A percentile compares a stretch with the other conserved stretches of the same genome.
Evolutionary conservation across 1,140 invertebrate species (phyloP).

Genomic region (Trissolcus basalis): DNA sequence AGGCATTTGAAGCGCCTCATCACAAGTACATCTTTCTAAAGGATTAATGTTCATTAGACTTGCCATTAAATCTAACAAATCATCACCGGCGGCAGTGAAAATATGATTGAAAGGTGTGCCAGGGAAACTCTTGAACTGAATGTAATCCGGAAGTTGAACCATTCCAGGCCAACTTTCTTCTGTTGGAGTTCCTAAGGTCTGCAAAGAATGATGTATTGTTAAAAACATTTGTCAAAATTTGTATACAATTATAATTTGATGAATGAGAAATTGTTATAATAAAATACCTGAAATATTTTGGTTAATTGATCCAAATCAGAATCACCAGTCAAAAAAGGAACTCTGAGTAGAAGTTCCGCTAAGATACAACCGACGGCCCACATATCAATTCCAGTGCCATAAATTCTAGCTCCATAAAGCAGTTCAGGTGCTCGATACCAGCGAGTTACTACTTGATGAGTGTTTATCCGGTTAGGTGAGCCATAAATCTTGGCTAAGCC

Average conservation of each 20-base stretch:
- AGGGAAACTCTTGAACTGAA: slow-evolving; percentile 92
- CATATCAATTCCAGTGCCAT: slow-evolving; percentile 97
- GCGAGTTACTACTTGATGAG: slow-evolving; percentile 98
- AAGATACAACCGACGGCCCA: slow-evolving; percentile 99
- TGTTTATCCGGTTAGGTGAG: slow-evolving; percentile 96
- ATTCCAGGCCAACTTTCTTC: slow-evolving; percentile 95
- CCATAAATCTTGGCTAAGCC: slow-evolving; percentile 98
- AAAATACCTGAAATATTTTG: slow-evolving; percentile 89
- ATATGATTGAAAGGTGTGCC: slow-evolving; percentile 91
- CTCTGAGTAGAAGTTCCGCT: slow-evolving; percentile 93
- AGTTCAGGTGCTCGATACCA: slow-evolving; percentile 97
- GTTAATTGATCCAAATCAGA: slow-evolving; percentile 97
- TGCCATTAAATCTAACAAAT: slow-evolving; percentile 91
- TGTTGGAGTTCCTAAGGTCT: slow-evolving; percentile 89
- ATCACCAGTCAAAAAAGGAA: slow-evolving; percentile 96
- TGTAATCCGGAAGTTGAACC: slow-evolving; percentile 91
- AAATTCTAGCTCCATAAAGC: slow-evolving; percentile 95
- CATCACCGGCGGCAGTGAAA: slow-evolving; percentile 96
- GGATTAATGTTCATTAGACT: slow-evolving; percentile 91
- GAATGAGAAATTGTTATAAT: too few species aligned
- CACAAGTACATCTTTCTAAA: slow-evolving; percentile 87
- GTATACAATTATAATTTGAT: too few species aligned
- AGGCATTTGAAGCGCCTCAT: slow-evolving; percentile 87
- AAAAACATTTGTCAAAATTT: too few species aligned
- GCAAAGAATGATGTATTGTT: too few species aligned